Evolutionary conservation across 1,140 invertebrate genomes (phyloP).

Genomic region (Tetramorium parvispinum): DNA sequence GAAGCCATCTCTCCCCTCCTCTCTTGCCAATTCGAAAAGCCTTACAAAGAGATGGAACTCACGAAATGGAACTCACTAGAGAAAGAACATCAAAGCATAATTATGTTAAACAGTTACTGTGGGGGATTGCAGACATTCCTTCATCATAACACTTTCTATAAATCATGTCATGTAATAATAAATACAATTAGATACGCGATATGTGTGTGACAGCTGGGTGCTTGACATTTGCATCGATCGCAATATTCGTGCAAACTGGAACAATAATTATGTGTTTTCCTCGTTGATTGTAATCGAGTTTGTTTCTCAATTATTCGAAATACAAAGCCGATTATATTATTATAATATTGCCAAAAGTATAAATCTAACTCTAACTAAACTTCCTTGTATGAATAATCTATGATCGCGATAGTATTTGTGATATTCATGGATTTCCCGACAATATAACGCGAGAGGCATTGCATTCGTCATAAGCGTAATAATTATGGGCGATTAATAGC

Average conservation of each 20-base stretch:
- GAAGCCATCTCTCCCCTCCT: background rate
- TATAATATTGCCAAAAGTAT: background rate
- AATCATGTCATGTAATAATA: background rate
- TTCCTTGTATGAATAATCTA: background rate
- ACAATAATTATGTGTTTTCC: background rate
- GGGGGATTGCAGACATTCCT: background rate
- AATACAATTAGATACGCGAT: background rate
- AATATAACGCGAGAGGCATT: background rate
- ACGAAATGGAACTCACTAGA: slow-evolving; percentile 19
- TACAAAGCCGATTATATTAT: background rate
- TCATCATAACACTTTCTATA: background rate
- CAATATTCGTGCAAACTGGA: background rate
- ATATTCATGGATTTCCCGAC: slow-evolving; percentile 9
- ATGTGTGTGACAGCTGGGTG: background rate
- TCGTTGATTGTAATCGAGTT: background rate
- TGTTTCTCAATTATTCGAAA: background rate
- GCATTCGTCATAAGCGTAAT: slow-evolving; percentile 19
- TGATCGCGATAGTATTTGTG: background rate
- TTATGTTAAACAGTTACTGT: slow-evolving; percentile 6
- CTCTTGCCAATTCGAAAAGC: background rate
- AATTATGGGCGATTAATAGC: slow-evolving; percentile 33
- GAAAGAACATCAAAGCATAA: slow-evolving; percentile 16
- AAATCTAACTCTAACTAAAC: background rate
- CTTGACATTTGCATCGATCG: background rate
- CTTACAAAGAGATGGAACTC: slow-evolving; percentile 17